Evolutionary conservation across 2,113 vertebrate species (phyloP), one percentile per base, ranked within the genome.

Genomic region (Myotis lucifugus): DNA sequence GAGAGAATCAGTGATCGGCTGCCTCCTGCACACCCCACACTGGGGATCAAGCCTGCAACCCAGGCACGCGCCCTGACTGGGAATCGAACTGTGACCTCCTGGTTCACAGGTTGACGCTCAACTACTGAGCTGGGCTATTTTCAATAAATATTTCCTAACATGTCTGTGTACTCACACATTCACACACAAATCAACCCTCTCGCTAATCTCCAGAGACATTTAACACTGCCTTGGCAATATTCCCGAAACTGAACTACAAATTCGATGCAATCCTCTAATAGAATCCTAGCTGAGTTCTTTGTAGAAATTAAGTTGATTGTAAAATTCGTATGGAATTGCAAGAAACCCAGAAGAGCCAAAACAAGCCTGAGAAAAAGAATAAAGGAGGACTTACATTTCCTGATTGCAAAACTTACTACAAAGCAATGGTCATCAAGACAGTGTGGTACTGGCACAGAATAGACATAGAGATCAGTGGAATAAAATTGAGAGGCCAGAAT

Each of bases 141-240:
- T 87, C 50, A 82, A n/a, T 37, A 82, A 34, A 67, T 32, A 77
- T 0, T 29, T 87, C 88, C 29, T 18, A 88, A 40, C n/a, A 27
- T 6, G 3, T 25, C 27, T 56, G 12, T 15, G 86, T 50, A 85
- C 15, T 66, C 52, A 94, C 46, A 92, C 25, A 72, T 37, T 0
- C 25, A 85, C 81, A 91, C 11, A 90, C 2, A n/a, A n/a, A 69
- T 77, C 13, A 54, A 10, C 9, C 34, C 11, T 0, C 0, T 27
- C 81, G 91, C 59, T 87, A 84, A 70, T 67, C 64, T 81, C 52
- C n/a, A 87, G 69, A 85, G 50, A 89, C n/a, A 11, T 48, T 66
- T 83, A 93, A 85, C 46, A 77, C 89, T 97, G 92, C 73, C 93
- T 79, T 85, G 40, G 67, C 6, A 74, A 34, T 82, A 66, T 66